Base-by-base conservation (phyloP, 2,797 vertebrate genomes). In the Miichthys miiuy region DNA sequence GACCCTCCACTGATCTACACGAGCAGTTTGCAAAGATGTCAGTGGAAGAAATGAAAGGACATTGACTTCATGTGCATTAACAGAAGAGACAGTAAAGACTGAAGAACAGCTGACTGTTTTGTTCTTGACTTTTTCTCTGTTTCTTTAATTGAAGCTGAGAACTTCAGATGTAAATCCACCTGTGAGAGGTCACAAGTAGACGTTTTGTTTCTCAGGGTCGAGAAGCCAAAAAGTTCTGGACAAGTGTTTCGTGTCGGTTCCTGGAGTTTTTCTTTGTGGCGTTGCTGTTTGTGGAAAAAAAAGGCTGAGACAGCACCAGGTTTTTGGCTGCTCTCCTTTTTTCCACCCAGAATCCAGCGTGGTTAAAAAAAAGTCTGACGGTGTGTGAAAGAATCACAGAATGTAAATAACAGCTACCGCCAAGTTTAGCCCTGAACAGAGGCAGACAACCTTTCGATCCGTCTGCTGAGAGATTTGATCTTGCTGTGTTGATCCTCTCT, bases 241-340 rank as follows among this genome's bases (percentile, higher is more conserved):
- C 5, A 2, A 0, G 14, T 46, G 54, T 52, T 56, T 2, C 0
- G 1, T 51, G 34, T 13, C n/a, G 7, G 44, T 50, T 20, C 0
- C 42, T 72, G 71, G 20, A 41, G 51, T 20, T 16, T 63, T 34
- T 34, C 34, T 34, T 63, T 44, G 71, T 62, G 74, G 51, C 54
- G 52, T 34, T 63, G 62, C 51, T 63, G 54, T 66, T 62, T 68
- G 48, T 46, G 68, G 78, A 85, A 84, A 11, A 84, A 41, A 41
- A 89, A 74, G 57, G 82, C 80, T 85, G 80, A 87, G 44, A 1
- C 77, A 58, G 77, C 78, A 44, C 0, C 13, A 3, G 25, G 30
- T 57, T 70, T 57, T 73, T 70, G 75, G 75, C 72, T 21, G 48
- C 70, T 75, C 48, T 65, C 0, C 34, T n/a, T 44, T 9, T 68